Conservation (phyloP, 1,140 invertebrate genomes). For the Apis dorsata region DNA sequence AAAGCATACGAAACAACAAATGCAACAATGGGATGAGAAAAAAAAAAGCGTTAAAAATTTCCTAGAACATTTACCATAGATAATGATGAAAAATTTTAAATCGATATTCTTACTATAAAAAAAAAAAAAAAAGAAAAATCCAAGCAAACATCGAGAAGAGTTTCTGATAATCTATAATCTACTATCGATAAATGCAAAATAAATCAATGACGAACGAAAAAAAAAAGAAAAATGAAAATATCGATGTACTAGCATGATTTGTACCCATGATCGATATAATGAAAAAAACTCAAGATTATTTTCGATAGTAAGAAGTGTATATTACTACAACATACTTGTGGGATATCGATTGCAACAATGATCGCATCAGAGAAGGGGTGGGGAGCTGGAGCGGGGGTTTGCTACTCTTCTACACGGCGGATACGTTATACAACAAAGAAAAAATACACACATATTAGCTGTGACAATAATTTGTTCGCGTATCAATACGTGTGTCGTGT, state of each 20-base stretch:
- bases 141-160: too few species aligned
- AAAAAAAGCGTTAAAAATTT: too few species aligned
- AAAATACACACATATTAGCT: constrained; percentile 36
- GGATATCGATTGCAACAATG: constrained; percentile 45
- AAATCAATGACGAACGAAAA: background rate
- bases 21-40: too few species aligned
- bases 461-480: constrained; percentile 35
- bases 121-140: too few species aligned
- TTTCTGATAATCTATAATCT: background rate
- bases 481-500: constrained; percentile 27
- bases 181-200: background rate
- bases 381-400: constrained; percentile 18
- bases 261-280: constrained; percentile 3
- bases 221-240: too few species aligned
- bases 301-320: constrained; percentile 52
- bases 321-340: constrained; percentile 50
- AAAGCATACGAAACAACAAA: too few species aligned
- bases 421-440: constrained; percentile 45
- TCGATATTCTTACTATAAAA: too few species aligned
- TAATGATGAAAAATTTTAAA: too few species aligned
- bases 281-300: constrained; percentile 22
- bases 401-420: constrained; percentile 37
- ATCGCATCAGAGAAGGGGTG: constrained; percentile 18
- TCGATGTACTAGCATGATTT: background rate
- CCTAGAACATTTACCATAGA: too few species aligned